Percentiles rank a stretch among this genome's conserved stretches.
These are phyloP conservation scores for Pseudomyrmex concolor DNA, from an alignment of 1,140 invertebrate species.

Conservation along the genomic window DNA sequence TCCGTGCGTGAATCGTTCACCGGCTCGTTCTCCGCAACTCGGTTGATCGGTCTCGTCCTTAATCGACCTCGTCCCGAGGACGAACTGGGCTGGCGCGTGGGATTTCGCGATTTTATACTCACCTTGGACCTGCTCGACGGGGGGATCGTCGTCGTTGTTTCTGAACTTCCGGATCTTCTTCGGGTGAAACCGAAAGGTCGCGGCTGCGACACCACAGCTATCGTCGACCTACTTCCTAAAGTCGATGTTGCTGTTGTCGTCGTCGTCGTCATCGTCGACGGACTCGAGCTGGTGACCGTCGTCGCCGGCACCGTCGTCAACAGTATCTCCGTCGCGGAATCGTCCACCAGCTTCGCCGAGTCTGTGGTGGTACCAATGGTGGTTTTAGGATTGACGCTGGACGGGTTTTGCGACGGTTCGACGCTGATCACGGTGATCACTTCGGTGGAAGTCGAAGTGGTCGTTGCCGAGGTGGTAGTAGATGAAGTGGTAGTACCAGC, in stretches of 20 bases:
- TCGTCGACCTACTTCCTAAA: conserved; percentile 74
- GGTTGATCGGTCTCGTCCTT: conserved; percentile 68
- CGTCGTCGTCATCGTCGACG: conserved; percentile 7
- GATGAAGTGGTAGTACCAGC: conserved; percentile 49
- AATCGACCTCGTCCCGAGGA: conserved; percentile 72
- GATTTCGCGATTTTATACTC: conserved; percentile 83
- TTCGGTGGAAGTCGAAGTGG: conserved; percentile 22
- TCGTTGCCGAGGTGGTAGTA: conserved; percentile 59
- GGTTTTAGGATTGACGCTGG: background rate
- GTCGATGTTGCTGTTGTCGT: conserved; percentile 67
- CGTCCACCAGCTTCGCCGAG: conserved; percentile 74
- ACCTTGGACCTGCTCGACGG: conserved; percentile 79
- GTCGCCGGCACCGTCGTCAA: conserved; percentile 73
- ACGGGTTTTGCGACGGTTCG: conserved; percentile 22
- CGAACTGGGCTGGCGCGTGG: conserved; percentile 80
- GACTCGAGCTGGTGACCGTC: conserved; percentile 31
- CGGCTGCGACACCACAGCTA: conserved; percentile 84
- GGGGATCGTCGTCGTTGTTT: conserved; percentile 79
- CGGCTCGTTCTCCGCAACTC: conserved; percentile 32
- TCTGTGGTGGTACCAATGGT: conserved; percentile 62
- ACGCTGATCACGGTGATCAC: conserved; percentile 15
- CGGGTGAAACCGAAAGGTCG: conserved; percentile 85
- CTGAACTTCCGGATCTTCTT: conserved; percentile 79
- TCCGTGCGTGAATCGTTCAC: conserved; percentile 4
- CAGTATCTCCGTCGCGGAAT: conserved; percentile 80